Base-by-base conservation (phyloP, 2,113 vertebrate genomes). In the Eublepharis macularius region DNA sequence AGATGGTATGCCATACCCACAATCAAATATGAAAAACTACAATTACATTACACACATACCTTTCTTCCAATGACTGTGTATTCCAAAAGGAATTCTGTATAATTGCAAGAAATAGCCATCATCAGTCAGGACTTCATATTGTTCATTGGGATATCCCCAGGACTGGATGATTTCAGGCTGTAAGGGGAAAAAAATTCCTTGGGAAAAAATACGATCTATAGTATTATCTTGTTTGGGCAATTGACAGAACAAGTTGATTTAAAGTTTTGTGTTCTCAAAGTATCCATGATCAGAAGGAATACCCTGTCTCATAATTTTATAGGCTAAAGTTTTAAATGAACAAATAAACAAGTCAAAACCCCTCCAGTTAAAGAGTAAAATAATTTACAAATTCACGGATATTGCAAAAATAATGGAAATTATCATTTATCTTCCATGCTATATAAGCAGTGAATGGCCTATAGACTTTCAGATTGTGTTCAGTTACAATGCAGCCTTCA, bases 131-230 rank as follows among this genome's bases (percentile, higher is more conserved):
- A 97, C 96, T 69, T 96, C 89, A 26, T 97, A 92, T 32, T 97
- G 96, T 91, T 97, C 96, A 1, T 95, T 93, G 1, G 96, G 96
- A 91, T 97, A 97, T 14, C 96, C 95, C 96, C 96, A 97, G 19
- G 84, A 82, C 1, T 69, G 49, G 57, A 97, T 94, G 78, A 97
- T 96, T 95, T 97, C 95, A 1, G 94, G 91, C 97, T 86, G 77
- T 14, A 74, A 60, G 4, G 21, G 21, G 17, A 34, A 41, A 24
- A 16, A 29, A 1, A 1, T 9, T 3, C 10, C 41, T 76, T 24
- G 10, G 16, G 17, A 1, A 6, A 16, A 14, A 69, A 69, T 69
- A 4, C 11, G 13, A 16, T 36, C 66, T 16, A 4, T 69, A 63
- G 7, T 63, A 9, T 63, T 63, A 63, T 29, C 60, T 63, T 29